phyloP scores from a whole-genome alignment of 2,888 invertebrate genomes.

The Pseudanteris insignis region DNA sequence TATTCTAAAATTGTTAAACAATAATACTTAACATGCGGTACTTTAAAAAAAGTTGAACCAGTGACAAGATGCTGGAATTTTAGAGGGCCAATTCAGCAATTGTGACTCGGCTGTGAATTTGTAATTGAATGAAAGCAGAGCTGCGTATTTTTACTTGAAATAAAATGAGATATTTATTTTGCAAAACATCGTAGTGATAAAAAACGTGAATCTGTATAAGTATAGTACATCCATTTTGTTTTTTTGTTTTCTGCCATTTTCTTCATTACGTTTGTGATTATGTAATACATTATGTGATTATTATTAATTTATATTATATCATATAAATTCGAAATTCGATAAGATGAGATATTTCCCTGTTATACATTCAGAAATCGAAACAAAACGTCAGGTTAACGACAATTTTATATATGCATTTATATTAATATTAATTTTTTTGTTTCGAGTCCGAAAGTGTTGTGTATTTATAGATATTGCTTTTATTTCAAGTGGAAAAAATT shows the following conservation, averaged over 20 bases:
- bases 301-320: constrained; percentile 25
- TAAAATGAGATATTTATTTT: constrained; percentile 24
- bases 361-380: constrained; percentile 41
- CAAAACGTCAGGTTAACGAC: constrained; percentile 23
- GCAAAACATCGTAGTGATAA: constrained; percentile 18
- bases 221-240: constrained; percentile 26
- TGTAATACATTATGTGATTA: constrained; percentile 19
- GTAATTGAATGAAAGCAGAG: constrained; percentile 34
- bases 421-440: constrained; percentile 19
- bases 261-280: constrained; percentile 32
- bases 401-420: constrained; percentile 28
- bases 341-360: constrained; percentile 32
- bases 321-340: constrained; percentile 39
- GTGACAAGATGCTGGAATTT: too few species aligned
- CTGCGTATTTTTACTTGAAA: constrained; percentile 43
- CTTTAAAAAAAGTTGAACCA: too few species aligned
- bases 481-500: constrained; percentile 43
- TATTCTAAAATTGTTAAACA: too few species aligned
- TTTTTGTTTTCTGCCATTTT: too few species aligned
- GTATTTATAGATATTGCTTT: constrained; percentile 24
- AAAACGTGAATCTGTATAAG: constrained; percentile 25
- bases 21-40: too few species aligned
- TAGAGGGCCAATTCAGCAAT: too few species aligned
- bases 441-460: too few species aligned
- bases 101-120: too few species aligned